A percentile compares a stretch with the other conserved stretches of the same genome.
Evolutionary conservation across 1,140 invertebrate species (phyloP).

Genomic region (Maniola jurtina): DNA sequence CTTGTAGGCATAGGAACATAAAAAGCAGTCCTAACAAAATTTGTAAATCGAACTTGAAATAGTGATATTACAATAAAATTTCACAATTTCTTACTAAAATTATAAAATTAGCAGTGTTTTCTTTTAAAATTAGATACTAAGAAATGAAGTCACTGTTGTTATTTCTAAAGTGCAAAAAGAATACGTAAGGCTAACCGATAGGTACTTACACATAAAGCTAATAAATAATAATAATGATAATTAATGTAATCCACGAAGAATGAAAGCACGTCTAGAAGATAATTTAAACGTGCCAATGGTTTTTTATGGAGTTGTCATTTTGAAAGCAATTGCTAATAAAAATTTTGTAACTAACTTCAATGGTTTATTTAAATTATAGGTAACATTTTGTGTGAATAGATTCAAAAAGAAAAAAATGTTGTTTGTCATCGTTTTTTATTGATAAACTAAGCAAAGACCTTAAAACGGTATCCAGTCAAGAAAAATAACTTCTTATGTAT

Average conservation of each 20-base stretch:
- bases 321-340: not conserved
- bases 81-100: too few species aligned
- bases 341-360: not conserved
- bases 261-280: slow-evolving; percentile 1
- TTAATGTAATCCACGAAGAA: slow-evolving; percentile 4
- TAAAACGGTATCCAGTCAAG: slow-evolving; percentile 4
- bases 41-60: too few species aligned
- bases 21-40: too few species aligned
- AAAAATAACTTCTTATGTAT: not conserved
- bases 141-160: slow-evolving; percentile 31
- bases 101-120: not conserved
- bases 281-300: slow-evolving; percentile 6
- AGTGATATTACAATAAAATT: too few species aligned
- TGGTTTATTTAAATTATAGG: not conserved
- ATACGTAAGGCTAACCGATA: slow-evolving; percentile 12
- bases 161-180: slow-evolving; percentile 12
- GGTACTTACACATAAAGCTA: too few species aligned
- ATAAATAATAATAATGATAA: slow-evolving; percentile 2
- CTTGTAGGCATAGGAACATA: too few species aligned
- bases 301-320: slow-evolving; percentile 8
- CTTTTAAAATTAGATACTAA: not conserved
- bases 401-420: not conserved
- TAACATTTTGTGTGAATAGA: not conserved
- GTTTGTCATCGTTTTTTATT: slow-evolving; percentile 9
- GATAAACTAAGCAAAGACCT: not conserved